phyloP scores from a whole-genome alignment of 37 sponge, comb jelly and placozoan species.

The Theonella swinhoei region DNA sequence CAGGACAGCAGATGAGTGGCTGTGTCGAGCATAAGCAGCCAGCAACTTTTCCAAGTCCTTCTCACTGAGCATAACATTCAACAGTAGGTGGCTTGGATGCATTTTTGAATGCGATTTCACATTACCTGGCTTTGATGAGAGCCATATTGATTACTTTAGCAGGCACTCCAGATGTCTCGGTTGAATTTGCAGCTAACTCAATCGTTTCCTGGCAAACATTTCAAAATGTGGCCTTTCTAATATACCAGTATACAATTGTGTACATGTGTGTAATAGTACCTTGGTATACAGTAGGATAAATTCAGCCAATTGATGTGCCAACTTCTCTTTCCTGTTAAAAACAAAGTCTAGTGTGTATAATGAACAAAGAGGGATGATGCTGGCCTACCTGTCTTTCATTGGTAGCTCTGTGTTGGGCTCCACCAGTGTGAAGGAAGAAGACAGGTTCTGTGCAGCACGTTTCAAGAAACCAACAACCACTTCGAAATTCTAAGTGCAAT shows the following conservation, averaged over 20 bases:
- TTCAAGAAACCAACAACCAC: conserved; percentile 36
- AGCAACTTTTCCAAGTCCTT: conserved; percentile 10
- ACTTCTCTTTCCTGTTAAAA: background rate
- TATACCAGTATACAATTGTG: background rate
- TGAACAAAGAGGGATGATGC: background rate
- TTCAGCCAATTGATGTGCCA: conserved; percentile 40
- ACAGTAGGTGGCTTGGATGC: background rate
- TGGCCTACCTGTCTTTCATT: conserved; percentile 16
- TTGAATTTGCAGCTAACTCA: background rate
- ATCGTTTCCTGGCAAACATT: background rate
- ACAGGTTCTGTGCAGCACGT: conserved; percentile 25
- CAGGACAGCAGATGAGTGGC: conserved; percentile 2
- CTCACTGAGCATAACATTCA: background rate
- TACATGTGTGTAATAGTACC: too few relatives aligned
- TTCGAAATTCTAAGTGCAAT: conserved; percentile 27
- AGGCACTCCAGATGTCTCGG: background rate
- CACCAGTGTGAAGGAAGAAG: background rate
- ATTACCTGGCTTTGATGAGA: background rate
- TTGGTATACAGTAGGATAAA: conserved; percentile 44
- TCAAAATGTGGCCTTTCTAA: background rate
- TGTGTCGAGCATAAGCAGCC: conserved; percentile 10
- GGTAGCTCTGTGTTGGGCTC: conserved; percentile 8
- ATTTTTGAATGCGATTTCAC: too few relatives aligned
- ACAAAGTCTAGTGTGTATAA: background rate
- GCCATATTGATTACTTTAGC: background rate